A percentile compares a stretch with the other conserved stretches of the same genome.
These are phyloP conservation scores for Willisornis vidua DNA, from an alignment of 2,113 vertebrate species.

Conservation along the genomic window DNA sequence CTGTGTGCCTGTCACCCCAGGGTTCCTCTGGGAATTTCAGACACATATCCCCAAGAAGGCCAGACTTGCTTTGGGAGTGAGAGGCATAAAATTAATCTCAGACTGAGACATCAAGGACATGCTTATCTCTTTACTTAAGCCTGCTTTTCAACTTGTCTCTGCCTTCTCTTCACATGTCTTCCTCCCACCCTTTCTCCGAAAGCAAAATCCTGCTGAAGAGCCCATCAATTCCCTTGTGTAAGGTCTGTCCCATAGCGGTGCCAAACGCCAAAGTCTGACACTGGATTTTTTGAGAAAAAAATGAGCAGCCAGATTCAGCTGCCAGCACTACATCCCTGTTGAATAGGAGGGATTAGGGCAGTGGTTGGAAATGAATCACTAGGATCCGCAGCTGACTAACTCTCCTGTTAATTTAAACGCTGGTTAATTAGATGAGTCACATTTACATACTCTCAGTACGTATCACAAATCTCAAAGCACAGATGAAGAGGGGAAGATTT, in stretches of 20 bases:
- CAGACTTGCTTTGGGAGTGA: neutral
- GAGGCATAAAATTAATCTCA: neutral
- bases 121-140: neutral
- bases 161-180: neutral
- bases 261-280: neutral
- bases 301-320: neutral
- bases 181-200: neutral
- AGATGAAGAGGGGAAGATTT: neutral
- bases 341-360: neutral
- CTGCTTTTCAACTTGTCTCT: neutral
- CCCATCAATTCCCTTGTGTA: accelerated
- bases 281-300: neutral
- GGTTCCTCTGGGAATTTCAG: neutral
- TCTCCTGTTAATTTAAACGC: neutral
- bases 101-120: neutral
- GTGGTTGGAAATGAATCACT: neutral
- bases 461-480: neutral
- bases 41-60: neutral
- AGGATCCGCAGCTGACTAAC: neutral
- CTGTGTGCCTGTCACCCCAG: neutral
- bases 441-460: neutral
- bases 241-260: neutral
- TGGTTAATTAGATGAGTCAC: slow-evolving; percentile 19
- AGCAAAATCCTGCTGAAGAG: neutral
- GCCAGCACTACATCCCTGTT: neutral